Base-by-base conservation (phyloP, 1,140 invertebrate species). In the Acromyrmex heyeri region DNA sequence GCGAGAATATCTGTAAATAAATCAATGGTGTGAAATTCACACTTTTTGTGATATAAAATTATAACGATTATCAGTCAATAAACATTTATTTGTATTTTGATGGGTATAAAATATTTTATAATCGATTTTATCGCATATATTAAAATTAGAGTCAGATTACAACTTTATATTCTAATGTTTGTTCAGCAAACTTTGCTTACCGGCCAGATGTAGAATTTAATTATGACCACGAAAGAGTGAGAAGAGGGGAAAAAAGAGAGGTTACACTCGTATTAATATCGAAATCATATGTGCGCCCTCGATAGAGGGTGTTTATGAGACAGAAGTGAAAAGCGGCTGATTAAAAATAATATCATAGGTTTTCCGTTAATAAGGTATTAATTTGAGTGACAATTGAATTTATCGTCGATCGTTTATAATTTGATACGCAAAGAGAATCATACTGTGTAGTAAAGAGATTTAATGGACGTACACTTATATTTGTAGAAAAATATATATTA, bases 71-170 rank as follows among this genome's bases (percentile, higher is more conserved):
- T 53, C 8, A 64, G 12, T 5, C 65, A 7, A 2, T 38, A 50
- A 75, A 76, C 24, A 34, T 64, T 73, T 44, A 62, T 64, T 44
- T 38, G 61, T 21, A 8, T 8, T 69, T 38, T 16, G 16, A 1
- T 18, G 65, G 21, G 24, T 27, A 34, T 48, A n/a, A 34, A 61
- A 82, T 73, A 59, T 82, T 55, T 82, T 53, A 73, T 38, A 50
- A 38, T 85, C 18, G 16, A 53, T 44, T 21, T 21, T 24, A 21
- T 57, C 64, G 12, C 44, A 4, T 76, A 34, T 64, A 78, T 77
- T 86, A 72, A 89, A 72, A 89, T 89, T 89, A 85, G 24, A 57
- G 53, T 12, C 14, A 55, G 24, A 86, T 83, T 70, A 69, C 61
- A 53, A 69, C 72, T 75, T 86, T 18, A 82, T 86, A 82, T 86